phyloP scores from a whole-genome alignment of 2,888 invertebrate species.

The Lamellibrachia columna region DNA sequence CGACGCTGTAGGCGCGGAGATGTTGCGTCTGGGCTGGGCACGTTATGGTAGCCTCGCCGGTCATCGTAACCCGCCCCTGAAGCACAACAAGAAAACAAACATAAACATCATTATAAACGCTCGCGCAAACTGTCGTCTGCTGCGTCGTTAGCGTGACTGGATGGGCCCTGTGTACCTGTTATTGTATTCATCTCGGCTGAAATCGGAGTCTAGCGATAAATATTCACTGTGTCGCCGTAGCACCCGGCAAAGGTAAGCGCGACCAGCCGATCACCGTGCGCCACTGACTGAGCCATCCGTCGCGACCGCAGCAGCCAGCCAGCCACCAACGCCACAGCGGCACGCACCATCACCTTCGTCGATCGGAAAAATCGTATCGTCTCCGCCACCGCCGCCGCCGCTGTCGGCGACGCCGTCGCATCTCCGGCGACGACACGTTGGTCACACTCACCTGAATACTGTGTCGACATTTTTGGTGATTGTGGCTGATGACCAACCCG shows the following conservation, averaged over 20 bases:
- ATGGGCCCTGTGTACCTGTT: not conserved
- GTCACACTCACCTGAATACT: constrained; percentile 11
- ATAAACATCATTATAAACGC: not conserved
- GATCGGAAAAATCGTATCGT: not conserved
- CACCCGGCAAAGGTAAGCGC: not conserved
- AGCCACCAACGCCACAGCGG: not conserved
- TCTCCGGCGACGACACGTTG: not conserved
- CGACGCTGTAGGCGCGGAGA: not conserved
- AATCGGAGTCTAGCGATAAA: not conserved
- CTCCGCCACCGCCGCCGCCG: not conserved
- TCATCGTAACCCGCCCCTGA: constrained; percentile 12
- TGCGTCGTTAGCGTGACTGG: not conserved
- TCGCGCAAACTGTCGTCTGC: not conserved
- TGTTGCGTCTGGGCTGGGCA: not conserved
- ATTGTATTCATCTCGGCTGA: not conserved
- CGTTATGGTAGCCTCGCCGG: constrained; percentile 7
- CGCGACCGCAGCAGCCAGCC: constrained; percentile 6
- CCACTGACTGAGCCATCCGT: not conserved
- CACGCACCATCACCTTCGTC: constrained; percentile 10
- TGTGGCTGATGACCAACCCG: not conserved
- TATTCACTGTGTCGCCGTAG: constrained; percentile 1
- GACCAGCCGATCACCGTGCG: not conserved
- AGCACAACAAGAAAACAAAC: not conserved
- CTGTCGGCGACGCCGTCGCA: not conserved
- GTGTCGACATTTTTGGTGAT: constrained; percentile 7